Evolutionary conservation across 2,888 invertebrate genomes (phyloP), one percentile per base, ranked within the genome.

Genomic region (Parapristionchus giblindavisi): DNA sequence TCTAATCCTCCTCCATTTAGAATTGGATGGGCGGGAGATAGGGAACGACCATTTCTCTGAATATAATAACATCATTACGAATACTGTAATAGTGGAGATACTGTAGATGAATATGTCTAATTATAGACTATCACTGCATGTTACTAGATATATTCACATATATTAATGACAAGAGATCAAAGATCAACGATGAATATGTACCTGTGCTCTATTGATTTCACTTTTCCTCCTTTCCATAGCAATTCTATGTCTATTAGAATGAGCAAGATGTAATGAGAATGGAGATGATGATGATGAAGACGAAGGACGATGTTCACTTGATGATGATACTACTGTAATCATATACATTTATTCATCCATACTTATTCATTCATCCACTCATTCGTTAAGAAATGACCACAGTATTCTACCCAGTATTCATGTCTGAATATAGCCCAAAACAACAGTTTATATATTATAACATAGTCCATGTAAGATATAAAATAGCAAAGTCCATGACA

Each of bases 1-100:
- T 83, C 83, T 72, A 83, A 72, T 43, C 82, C 81, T 71, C 77
- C 52, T 29, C 63, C 61, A 61, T 61, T 63, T 21, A 38, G 29
- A 36, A 43, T 73, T 0, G 74, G 74, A 74, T 74, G 74, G 17
- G 74, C 74, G 14, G 74, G 74, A 27, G 74, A 74, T 2, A 74
- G 61, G 40, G 74, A 61, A 58, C 74, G 74, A 63, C 74, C 74
- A 5, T 27, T 27, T 61, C 63, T 63, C 63, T 52, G 36, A 56
- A 60, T 17, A n/a, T 21, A 27, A 34, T 3, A 1, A 3, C 34
- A 4, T 60, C 36, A 60, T 4, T 58, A 17, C 27, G 17, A n/a
- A 27, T 61, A 27, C 29, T 14, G 29, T 54, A 29, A 54, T n/a
- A 8, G 17, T 43, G 8, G 11, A 43, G 17, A 14, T 17, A 43